These are phyloP conservation scores for Byasa hedistus DNA, from an alignment of 2,888 invertebrate species.

Conservation along the genomic window DNA sequence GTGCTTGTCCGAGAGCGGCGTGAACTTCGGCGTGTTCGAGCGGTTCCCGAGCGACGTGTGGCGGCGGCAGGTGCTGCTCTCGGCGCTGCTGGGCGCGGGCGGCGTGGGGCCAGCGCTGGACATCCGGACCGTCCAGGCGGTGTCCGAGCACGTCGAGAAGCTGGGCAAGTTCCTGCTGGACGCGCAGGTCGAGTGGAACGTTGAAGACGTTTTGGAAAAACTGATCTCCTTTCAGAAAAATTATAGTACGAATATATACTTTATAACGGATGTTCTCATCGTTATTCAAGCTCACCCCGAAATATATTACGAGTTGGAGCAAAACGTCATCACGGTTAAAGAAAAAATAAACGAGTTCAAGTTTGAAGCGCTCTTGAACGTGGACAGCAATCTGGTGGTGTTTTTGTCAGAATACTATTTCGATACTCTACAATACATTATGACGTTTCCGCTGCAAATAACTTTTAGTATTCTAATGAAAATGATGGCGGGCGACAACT, in stretches of 20 bases:
- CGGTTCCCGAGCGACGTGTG: slow-evolving; percentile 11
- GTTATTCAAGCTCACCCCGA: slow-evolving; percentile 4
- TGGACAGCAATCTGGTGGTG: not conserved
- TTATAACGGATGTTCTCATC: slow-evolving; percentile 1
- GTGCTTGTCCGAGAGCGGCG: slow-evolving; percentile 9
- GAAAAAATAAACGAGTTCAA: slow-evolving; percentile 5
- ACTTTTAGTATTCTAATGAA: not conserved
- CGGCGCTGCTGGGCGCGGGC: not conserved
- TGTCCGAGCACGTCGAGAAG: not conserved
- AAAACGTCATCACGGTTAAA: not conserved
- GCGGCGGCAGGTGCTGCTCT: slow-evolving; percentile 15
- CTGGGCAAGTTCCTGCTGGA: slow-evolving; percentile 4
- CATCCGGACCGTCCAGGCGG: not conserved
- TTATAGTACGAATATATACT: not conserved
- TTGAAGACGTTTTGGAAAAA: slow-evolving; percentile 21
- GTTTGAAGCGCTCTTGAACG: not conserved
- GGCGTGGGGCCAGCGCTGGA: not conserved
- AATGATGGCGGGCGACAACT: not conserved
- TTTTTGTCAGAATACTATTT: slow-evolving; percentile 4
- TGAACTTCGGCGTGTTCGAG: slow-evolving; percentile 13
- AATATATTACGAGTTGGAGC: slow-evolving; percentile 9
- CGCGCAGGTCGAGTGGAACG: slow-evolving; percentile 7
- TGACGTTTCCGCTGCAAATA: slow-evolving; percentile 3
- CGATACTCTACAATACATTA: slow-evolving; percentile 11
- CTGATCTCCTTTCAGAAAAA: slow-evolving; percentile 2